These are phyloP conservation scores for Menidia menidia DNA, from an alignment of 2,797 vertebrate genomes.

Conservation along the genomic window DNA sequence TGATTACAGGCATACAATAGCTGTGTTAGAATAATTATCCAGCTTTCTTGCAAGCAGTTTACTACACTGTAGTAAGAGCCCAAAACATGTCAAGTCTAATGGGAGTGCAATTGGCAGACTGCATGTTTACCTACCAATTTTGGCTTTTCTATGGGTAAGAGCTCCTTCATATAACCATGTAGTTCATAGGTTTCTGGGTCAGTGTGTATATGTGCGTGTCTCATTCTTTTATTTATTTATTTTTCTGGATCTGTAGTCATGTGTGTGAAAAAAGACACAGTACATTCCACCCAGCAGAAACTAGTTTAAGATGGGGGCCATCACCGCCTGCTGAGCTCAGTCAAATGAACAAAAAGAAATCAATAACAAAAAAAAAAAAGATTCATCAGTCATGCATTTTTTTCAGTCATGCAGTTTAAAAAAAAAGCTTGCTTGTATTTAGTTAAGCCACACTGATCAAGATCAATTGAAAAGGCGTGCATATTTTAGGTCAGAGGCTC, in stretches of 20 bases:
- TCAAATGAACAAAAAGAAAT: slow-evolving; percentile 28
- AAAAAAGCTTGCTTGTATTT: background rate
- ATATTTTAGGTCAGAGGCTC: slow-evolving; percentile 13
- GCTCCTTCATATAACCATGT: slow-evolving; percentile 7
- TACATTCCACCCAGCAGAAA: slow-evolving; percentile 38
- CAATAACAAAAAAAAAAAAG: background rate
- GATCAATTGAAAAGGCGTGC: background rate
- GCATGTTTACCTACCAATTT: background rate
- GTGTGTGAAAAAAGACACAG: slow-evolving; percentile 14
- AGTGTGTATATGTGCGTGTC: slow-evolving; percentile 5
- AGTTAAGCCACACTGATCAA: background rate
- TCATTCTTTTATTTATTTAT: slow-evolving; percentile 17
- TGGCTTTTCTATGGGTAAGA: slow-evolving; percentile 3
- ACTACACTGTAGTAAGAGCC: no score
- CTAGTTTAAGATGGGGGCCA: slow-evolving; percentile 31
- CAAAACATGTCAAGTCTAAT: background rate
- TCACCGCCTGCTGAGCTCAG: slow-evolving; percentile 29
- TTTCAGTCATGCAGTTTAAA: background rate
- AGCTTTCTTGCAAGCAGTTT: no score
- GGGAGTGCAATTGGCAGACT: slow-evolving; percentile 1
- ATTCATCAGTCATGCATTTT: background rate
- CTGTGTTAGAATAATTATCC: no score
- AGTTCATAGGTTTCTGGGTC: slow-evolving; percentile 47
- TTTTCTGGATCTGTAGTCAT: slow-evolving; percentile 4
- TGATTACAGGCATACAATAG: no score